Evolutionary conservation across 2,888 invertebrate genomes (phyloP).

Genomic region (Drosophila mayaguana): DNA sequence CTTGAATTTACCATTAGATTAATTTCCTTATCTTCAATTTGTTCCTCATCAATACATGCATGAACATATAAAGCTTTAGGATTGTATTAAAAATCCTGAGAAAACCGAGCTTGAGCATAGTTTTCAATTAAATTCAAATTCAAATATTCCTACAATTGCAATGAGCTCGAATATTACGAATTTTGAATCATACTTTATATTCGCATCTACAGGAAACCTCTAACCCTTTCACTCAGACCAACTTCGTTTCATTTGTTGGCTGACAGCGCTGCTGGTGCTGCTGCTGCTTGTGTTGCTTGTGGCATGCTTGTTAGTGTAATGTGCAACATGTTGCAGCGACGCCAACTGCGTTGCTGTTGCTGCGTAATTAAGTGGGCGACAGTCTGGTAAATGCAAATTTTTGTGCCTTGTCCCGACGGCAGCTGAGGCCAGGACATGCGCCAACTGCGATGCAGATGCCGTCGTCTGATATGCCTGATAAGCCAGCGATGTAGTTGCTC

Average conservation of each 20-base stretch:
- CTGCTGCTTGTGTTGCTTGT: conserved; percentile 18
- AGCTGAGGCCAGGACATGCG: conserved; percentile 66
- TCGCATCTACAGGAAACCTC: no score
- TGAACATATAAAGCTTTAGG: no score
- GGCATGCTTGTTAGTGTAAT: conserved; percentile 72
- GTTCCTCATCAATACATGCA: no score
- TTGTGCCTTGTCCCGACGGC: conserved; percentile 64
- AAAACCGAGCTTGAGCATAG: no score
- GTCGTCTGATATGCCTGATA: conserved; percentile 65
- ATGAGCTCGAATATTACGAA: no score
- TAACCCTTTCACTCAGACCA: neutral
- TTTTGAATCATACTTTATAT: no score
- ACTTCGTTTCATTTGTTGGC: conserved; percentile 34
- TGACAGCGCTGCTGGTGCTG: conserved; percentile 24
- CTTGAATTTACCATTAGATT: no score
- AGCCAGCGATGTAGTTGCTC: conserved; percentile 42
- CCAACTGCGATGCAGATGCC: conserved; percentile 59
- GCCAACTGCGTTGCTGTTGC: conserved; percentile 63
- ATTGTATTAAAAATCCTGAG: no score
- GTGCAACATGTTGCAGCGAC: conserved; percentile 71
- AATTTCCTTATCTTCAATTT: no score
- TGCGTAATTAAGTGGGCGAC: conserved; percentile 79
- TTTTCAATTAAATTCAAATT: no score
- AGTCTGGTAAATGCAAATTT: conserved; percentile 78
- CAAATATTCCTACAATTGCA: no score